Conservation (phyloP, 2,113 vertebrate species). For the Elachura formosa region DNA sequence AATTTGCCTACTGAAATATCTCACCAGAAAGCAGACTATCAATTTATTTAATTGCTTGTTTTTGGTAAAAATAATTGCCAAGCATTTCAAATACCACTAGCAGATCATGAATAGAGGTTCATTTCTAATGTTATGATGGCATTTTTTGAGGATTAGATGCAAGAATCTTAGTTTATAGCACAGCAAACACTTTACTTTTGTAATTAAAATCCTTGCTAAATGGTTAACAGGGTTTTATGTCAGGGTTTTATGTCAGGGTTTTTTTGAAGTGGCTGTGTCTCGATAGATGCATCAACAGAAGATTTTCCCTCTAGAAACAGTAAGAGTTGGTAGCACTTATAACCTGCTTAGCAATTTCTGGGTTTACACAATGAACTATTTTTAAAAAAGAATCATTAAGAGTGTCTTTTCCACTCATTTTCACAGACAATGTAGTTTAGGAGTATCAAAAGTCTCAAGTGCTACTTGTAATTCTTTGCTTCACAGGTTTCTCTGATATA, state of each 20-base stretch:
- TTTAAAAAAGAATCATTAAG: background rate
- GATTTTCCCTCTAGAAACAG: background rate
- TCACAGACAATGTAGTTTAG: background rate
- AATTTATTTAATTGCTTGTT: conserved; percentile 19
- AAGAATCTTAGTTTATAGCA: background rate
- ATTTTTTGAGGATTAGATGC: background rate
- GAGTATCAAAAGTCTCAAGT: background rate
- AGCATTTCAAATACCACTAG: background rate
- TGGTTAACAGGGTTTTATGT: background rate
- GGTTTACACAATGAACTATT: background rate
- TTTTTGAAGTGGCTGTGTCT: background rate
- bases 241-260: rapidly evolving
- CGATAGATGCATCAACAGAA: background rate
- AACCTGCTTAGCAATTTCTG: background rate
- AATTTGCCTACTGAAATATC: conserved; percentile 50
- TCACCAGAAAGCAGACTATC: conserved; percentile 2
- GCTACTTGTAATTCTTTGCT: background rate
- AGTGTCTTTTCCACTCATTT: background rate
- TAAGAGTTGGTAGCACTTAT: background rate
- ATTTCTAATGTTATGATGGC: background rate
- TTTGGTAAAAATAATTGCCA: conserved; percentile 40
- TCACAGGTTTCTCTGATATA: background rate
- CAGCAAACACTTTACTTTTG: background rate
- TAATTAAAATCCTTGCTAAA: background rate
- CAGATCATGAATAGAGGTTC: background rate